These are phyloP conservation scores for Lytechinus variegatus DNA, from an alignment of 35 echinoderm and acorn worm species.

Conservation along the genomic window DNA sequence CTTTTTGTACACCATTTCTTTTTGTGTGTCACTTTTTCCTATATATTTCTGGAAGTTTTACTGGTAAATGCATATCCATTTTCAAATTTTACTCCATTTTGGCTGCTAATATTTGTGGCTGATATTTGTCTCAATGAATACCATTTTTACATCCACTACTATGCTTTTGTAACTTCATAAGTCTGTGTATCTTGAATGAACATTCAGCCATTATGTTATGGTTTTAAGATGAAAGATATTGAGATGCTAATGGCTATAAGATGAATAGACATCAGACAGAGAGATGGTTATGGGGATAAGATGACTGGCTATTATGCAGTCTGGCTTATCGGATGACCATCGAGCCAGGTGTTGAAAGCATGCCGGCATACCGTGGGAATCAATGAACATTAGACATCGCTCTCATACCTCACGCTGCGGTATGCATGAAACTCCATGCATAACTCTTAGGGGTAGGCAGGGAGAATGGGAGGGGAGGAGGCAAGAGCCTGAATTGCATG, in stretches of 20 bases:
- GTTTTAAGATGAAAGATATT: too few species aligned
- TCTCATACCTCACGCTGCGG: not conserved
- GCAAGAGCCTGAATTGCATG: not conserved
- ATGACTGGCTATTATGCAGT: slow-evolving; percentile 13
- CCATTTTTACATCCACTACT: too few species aligned
- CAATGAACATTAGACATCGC: slow-evolving; percentile 15
- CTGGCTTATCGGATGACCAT: slow-evolving; percentile 31
- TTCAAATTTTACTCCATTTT: too few species aligned
- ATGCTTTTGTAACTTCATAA: too few species aligned
- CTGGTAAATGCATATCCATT: too few species aligned
- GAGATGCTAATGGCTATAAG: not conserved
- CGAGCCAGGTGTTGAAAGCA: slow-evolving; percentile 36
- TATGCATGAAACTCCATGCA: slow-evolving; percentile 19
- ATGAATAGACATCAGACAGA: not conserved
- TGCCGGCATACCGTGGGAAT: slow-evolving; percentile 14
- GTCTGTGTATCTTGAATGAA: too few species aligned
- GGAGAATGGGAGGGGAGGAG: not conserved
- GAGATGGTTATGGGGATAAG: not conserved
- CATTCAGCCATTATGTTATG: not conserved
- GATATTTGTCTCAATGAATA: too few species aligned
- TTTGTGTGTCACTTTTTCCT: too few species aligned
- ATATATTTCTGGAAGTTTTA: too few species aligned
- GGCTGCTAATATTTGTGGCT: too few species aligned
- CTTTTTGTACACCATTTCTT: too few species aligned
- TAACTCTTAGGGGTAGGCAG: not conserved